Percentiles rank a stretch among this genome's conserved stretches.
These are phyloP conservation scores for Girardinus metallicus DNA, from an alignment of 2,797 vertebrate genomes.

Conservation along the genomic window DNA sequence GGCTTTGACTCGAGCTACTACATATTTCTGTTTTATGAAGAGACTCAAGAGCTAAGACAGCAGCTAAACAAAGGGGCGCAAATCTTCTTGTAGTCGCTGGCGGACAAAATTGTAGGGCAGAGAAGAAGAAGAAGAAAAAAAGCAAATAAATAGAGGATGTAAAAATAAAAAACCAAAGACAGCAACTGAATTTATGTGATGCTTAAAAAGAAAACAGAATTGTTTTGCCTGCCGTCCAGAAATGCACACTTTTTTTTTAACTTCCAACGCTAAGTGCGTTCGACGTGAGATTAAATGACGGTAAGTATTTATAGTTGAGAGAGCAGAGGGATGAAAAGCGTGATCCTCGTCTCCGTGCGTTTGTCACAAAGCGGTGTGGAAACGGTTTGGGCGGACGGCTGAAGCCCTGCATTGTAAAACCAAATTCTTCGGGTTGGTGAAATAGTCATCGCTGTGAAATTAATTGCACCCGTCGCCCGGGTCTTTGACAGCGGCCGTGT, in stretches of 20 bases:
- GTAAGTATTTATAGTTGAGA: neutral
- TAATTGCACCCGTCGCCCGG: constrained; percentile 59
- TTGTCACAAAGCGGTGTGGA: constrained; percentile 25
- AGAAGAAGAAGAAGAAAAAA: neutral
- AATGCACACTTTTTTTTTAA: neutral
- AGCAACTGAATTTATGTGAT: neutral
- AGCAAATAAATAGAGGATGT: constrained; percentile 10
- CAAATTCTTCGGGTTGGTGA: constrained; percentile 49
- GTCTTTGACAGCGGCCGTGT: constrained; percentile 59
- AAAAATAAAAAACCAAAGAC: neutral
- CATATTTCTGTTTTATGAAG: constrained; percentile 82
- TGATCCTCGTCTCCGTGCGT: neutral
- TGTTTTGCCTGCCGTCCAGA: neutral
- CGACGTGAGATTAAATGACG: neutral
- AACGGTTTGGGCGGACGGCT: constrained; percentile 38
- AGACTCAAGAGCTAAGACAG: constrained; percentile 70
- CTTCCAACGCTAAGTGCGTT: neutral
- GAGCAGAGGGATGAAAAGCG: neutral
- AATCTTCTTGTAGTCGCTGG: constrained; percentile 51
- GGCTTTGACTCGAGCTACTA: constrained; percentile 74
- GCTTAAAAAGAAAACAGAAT: constrained; percentile 19
- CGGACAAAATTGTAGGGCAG: constrained; percentile 10
- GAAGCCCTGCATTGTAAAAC: constrained; percentile 55
- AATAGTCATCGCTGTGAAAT: constrained; percentile 65
- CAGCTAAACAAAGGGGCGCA: constrained; percentile 52